Evolutionary conservation across 37 sponge, comb jelly and placozoan genomes (phyloP).

Genomic region (Tethya wilhelma): DNA sequence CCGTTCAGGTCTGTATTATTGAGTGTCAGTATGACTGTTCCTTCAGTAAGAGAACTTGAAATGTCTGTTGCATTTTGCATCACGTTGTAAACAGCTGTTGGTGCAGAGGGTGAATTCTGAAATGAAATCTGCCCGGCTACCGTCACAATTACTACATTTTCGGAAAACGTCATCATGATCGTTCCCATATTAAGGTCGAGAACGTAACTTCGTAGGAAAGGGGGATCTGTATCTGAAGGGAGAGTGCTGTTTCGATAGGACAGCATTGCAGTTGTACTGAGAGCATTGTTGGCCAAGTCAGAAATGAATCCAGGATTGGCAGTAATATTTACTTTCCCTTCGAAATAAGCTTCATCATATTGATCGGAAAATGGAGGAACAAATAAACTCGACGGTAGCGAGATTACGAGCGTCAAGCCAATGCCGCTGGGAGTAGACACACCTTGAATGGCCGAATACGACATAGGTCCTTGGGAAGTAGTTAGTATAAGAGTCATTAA

Average conservation of each 20-base stretch:
- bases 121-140: constrained; percentile 16
- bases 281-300: background rate
- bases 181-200: constrained; percentile 24
- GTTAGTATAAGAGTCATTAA: constrained; percentile 9
- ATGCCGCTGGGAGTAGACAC: background rate
- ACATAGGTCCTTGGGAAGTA: background rate
- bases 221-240: constrained; percentile 3
- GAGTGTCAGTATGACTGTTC: background rate
- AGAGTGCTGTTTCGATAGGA: background rate
- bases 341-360: constrained; percentile 19
- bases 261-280: background rate
- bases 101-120: constrained; percentile 10
- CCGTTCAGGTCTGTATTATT: constrained; percentile 8
- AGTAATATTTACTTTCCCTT: background rate
- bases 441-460: background rate
- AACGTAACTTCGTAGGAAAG: constrained; percentile 4
- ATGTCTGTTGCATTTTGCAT: background rate
- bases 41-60: background rate
- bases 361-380: background rate
- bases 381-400: background rate
- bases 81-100: constrained; percentile 9
- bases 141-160: background rate
- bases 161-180: constrained; percentile 44
- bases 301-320: background rate
- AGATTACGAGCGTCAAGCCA: background rate